Conservation (phyloP, 2,113 vertebrate genomes). For the Bettongia penicillata region DNA sequence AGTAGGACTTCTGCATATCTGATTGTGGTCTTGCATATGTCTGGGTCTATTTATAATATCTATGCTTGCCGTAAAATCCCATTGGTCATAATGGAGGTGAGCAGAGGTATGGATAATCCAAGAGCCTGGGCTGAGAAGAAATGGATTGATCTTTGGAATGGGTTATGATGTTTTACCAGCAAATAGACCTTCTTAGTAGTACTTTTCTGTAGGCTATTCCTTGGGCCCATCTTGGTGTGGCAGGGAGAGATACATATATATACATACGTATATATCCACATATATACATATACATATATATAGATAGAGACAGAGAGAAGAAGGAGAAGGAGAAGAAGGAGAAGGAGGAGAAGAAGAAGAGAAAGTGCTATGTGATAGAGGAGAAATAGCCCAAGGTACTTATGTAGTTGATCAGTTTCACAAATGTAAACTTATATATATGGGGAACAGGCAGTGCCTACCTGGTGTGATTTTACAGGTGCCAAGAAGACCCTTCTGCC, state of each 20-base stretch:
- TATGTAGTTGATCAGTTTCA: background rate
- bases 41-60: background rate
- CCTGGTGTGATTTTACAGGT: background rate
- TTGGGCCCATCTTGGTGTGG: background rate
- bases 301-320: too few species aligned
- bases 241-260: background rate
- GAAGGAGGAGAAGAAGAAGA: too few species aligned
- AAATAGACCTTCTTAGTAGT: background rate
- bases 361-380: background rate
- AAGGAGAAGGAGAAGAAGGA: too few species aligned
- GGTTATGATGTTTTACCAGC: background rate
- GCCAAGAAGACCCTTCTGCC: background rate
- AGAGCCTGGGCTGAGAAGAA: background rate
- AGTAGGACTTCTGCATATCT: background rate
- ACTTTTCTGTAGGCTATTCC: background rate
- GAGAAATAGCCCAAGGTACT: background rate
- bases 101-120: background rate
- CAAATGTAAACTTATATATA: background rate
- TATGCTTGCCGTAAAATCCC: background rate
- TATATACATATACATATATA: too few species aligned
- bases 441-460: background rate
- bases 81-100: background rate
- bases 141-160: background rate
- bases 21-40: background rate
- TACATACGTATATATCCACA: too few species aligned